Evolutionary conservation across 2,888 invertebrate species (phyloP).

Genomic region (Trachelus tabidus): DNA sequence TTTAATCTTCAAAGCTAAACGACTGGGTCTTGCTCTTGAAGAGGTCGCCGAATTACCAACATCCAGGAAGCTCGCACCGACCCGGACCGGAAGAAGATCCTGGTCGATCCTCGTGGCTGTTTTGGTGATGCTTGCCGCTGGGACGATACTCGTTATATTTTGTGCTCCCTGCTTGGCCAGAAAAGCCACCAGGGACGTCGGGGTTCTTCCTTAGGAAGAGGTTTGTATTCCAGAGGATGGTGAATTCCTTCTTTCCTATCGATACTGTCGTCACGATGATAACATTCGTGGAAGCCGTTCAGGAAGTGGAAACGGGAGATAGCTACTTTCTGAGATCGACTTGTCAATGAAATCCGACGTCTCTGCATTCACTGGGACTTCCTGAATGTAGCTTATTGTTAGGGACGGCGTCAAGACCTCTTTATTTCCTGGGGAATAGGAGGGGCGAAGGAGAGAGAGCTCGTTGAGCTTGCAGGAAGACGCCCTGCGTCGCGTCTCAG

Average conservation of each 20-base stretch:
- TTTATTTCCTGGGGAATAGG: background rate
- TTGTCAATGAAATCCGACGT: background rate
- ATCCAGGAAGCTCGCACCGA: conserved; percentile 44
- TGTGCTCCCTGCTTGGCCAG: conserved; percentile 46
- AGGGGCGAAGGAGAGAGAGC: background rate
- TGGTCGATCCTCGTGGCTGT: conserved; percentile 43
- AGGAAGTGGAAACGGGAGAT: background rate
- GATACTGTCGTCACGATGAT: background rate
- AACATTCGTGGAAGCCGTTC: background rate
- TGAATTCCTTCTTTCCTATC: background rate
- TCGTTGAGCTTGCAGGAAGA: conserved; percentile 25
- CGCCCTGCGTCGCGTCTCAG: conserved; percentile 28
- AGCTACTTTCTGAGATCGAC: background rate
- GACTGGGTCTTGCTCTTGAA: conserved; percentile 44
- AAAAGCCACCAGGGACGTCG: conserved; percentile 14
- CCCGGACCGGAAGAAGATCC: conserved; percentile 32
- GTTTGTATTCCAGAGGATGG: background rate
- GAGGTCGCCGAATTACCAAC: conserved; percentile 48
- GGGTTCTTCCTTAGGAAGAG: background rate
- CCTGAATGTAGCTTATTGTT: background rate
- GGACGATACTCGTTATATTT: conserved; percentile 40
- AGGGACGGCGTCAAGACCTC: background rate
- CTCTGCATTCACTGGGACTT: background rate
- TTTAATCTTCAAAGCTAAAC: conserved; percentile 46
- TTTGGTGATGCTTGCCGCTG: conserved; percentile 40